Conservation (phyloP, 2,888 invertebrate species). For the Ormyrus nitidulus region DNA sequence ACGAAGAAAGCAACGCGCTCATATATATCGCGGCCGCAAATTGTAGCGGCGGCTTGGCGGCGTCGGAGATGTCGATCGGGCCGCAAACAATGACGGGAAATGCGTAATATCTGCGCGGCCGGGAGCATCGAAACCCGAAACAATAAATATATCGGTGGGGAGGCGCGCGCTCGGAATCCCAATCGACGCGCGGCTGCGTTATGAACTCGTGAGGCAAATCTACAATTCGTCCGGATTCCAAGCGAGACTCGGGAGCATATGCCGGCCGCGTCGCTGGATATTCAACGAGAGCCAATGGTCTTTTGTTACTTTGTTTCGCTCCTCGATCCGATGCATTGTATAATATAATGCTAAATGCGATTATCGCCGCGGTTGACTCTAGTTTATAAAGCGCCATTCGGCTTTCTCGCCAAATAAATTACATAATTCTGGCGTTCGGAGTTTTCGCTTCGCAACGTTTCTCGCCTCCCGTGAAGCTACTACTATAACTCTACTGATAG, state of each 20-base stretch:
- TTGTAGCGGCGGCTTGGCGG: not conserved
- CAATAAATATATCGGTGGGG: slow-evolving; percentile 40
- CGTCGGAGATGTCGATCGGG: not conserved
- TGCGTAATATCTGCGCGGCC: slow-evolving; percentile 58
- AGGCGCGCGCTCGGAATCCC: slow-evolving; percentile 31
- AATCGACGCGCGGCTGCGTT: slow-evolving; percentile 30
- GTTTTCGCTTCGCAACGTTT: not conserved
- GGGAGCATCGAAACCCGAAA: slow-evolving; percentile 37
- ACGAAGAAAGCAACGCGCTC: too few relatives aligned
- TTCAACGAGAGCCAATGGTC: too few relatives aligned
- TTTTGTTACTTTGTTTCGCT: too few relatives aligned
- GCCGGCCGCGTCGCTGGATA: too few relatives aligned
- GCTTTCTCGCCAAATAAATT: too few relatives aligned
- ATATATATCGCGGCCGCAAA: too few relatives aligned
- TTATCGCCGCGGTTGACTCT: not conserved
- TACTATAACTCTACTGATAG: not conserved
- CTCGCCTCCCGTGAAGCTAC: slow-evolving; percentile 11
- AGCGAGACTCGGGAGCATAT: too few relatives aligned
- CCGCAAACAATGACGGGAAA: slow-evolving; percentile 66
- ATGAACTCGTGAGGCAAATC: slow-evolving; percentile 43
- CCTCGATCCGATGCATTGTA: too few relatives aligned
- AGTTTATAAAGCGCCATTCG: not conserved
- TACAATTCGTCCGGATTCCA: slow-evolving; percentile 35
- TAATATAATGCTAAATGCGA: too few relatives aligned
- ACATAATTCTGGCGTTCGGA: too few relatives aligned